Evolutionary conservation across 2,797 vertebrate genomes (phyloP).

Genomic region (Acridotheres tristis): DNA sequence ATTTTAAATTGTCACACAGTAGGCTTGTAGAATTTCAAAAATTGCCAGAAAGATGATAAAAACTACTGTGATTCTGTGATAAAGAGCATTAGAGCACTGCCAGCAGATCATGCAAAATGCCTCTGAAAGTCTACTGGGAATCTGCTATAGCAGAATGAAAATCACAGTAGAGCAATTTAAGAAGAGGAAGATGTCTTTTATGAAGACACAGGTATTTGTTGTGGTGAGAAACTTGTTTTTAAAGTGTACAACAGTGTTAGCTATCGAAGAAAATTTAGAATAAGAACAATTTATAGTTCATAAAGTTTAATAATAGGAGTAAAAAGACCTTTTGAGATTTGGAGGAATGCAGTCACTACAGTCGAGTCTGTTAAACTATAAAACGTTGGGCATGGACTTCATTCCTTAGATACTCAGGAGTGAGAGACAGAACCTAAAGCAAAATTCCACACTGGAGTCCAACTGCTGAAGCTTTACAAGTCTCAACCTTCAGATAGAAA

Average conservation of each 20-base stretch:
- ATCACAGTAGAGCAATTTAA: background rate
- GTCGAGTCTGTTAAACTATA: background rate
- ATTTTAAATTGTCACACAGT: slow-evolving; percentile 26
- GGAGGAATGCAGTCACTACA: background rate
- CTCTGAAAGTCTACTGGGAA: slow-evolving; percentile 16
- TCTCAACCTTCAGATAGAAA: background rate
- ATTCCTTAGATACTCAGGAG: background rate
- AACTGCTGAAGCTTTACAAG: background rate
- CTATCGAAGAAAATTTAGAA: background rate
- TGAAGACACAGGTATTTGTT: background rate
- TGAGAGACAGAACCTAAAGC: background rate
- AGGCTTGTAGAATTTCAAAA: slow-evolving; percentile 28
- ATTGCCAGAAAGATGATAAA: slow-evolving; percentile 27
- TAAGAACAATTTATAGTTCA: background rate
- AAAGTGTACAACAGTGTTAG: background rate
- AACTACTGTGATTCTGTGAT: slow-evolving; percentile 18
- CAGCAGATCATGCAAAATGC: background rate
- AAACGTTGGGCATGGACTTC: background rate
- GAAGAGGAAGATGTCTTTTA: background rate
- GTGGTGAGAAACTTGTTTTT: background rate
- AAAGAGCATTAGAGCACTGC: slow-evolving; percentile 8
- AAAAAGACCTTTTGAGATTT: background rate
- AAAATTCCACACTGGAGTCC: background rate
- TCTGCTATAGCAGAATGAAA: background rate
- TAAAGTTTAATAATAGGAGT: background rate